These are phyloP conservation scores for Drosophila pallidifrons DNA, from an alignment of 1,140 invertebrate genomes.

Conservation along the genomic window DNA sequence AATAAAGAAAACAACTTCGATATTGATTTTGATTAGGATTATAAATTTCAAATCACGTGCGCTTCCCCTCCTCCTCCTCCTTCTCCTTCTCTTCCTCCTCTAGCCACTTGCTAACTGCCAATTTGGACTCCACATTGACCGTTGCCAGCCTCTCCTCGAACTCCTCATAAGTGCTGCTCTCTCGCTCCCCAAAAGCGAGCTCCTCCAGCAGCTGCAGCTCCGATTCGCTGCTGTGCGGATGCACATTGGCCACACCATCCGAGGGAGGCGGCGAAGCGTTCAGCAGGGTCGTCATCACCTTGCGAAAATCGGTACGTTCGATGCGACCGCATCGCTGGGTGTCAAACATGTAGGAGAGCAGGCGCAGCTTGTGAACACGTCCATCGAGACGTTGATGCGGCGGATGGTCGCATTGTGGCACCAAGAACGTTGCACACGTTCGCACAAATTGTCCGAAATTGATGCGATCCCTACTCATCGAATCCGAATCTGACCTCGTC, in stretches of 20 bases:
- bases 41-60: conserved; percentile 1
- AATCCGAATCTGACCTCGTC: not conserved
- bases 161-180: conserved; percentile 32
- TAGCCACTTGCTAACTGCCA: conserved; percentile 58
- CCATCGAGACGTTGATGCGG: not conserved
- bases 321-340: conserved; percentile 28
- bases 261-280: not conserved
- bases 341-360: conserved; percentile 58
- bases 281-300: conserved; percentile 30
- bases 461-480: conserved; percentile 22
- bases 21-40: conserved; percentile 12
- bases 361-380: conserved; percentile 45
- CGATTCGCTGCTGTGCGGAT: not conserved
- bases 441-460: conserved; percentile 52
- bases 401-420: conserved; percentile 18
- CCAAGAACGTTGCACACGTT: conserved; percentile 48
- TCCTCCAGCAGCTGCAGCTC: conserved; percentile 51
- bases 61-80: not conserved
- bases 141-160: conserved; percentile 44
- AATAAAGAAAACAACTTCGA: conserved; percentile 5
- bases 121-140: conserved; percentile 27
- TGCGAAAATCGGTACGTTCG: conserved; percentile 43
- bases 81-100: not conserved
- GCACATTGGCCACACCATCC: not conserved
- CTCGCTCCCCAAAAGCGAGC: conserved; percentile 31